These are phyloP conservation scores for Erannis defoliaria DNA, from an alignment of 2,888 invertebrate genomes.

Conservation along the genomic window DNA sequence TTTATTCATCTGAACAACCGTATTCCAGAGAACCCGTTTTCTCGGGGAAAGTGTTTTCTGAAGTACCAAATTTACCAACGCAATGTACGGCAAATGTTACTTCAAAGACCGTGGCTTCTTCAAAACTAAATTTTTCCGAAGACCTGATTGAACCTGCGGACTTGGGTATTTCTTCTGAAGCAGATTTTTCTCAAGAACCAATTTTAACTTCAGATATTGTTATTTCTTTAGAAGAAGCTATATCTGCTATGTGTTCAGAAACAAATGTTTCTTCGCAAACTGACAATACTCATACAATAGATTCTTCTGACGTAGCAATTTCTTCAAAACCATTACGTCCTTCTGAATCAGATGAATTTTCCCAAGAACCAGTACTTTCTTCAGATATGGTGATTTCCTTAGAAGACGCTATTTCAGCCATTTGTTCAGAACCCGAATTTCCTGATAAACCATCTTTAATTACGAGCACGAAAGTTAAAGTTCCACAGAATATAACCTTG, in stretches of 20 bases:
- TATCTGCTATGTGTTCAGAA: conserved; percentile 7
- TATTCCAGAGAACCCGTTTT: conserved; percentile 1
- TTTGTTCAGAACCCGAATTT: conserved; percentile 33
- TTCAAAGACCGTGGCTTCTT: not conserved
- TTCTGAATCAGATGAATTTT: not conserved
- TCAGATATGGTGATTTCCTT: conserved; percentile 9
- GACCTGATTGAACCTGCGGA: not conserved
- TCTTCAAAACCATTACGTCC: not conserved
- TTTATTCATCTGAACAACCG: not conserved
- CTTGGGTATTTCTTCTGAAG: not conserved
- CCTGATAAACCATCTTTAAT: not conserved
- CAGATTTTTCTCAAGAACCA: conserved; percentile 3
- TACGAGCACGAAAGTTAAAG: not conserved
- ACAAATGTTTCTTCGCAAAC: conserved; percentile 1
- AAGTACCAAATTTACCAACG: conserved; percentile 3
- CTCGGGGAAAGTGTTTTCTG: not conserved
- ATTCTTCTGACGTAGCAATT: not conserved
- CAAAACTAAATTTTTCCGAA: not conserved
- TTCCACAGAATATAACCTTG: not conserved
- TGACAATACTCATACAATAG: not conserved
- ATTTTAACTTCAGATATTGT: not conserved
- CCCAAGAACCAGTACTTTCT: conserved; percentile 2
- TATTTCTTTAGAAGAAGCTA: conserved; percentile 15
- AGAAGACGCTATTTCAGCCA: conserved; percentile 29
- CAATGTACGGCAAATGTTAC: not conserved